Evolutionary conservation across 1,140 invertebrate species (phyloP).

Genomic region (Micrasema longulum): DNA sequence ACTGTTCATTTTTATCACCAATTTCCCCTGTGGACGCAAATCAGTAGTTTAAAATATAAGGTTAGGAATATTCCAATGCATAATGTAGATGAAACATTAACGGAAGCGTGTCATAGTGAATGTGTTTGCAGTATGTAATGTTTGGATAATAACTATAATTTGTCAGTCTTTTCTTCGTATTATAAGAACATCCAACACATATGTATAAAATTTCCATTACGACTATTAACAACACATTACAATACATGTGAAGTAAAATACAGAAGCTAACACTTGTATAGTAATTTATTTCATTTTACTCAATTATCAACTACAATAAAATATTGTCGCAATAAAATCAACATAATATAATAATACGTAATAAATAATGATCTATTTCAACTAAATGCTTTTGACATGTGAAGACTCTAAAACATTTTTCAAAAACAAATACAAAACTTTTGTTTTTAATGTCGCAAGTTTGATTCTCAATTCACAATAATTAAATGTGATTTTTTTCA

Average conservation of each 20-base stretch:
- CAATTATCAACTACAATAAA: slow-evolving; percentile 27
- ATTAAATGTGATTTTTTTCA: too few species aligned
- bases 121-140: not conserved
- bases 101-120: too few species aligned
- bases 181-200: slow-evolving; percentile 36
- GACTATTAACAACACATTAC: slow-evolving; percentile 35
- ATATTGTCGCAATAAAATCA: slow-evolving; percentile 32
- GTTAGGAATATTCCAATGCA: too few species aligned
- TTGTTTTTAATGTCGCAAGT: too few species aligned
- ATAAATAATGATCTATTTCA: slow-evolving; percentile 11
- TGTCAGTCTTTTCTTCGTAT: slow-evolving; percentile 37
- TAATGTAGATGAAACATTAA: too few species aligned
- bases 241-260: slow-evolving; percentile 17
- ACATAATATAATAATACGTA: slow-evolving; percentile 15
- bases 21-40: too few species aligned
- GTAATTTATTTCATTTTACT: too few species aligned
- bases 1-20: too few species aligned
- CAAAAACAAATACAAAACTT: too few species aligned
- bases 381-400: slow-evolving; percentile 11
- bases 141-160: slow-evolving; percentile 15
- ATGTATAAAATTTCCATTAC: slow-evolving; percentile 31
- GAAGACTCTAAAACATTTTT: too few species aligned
- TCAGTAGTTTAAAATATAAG: too few species aligned
- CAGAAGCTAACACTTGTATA: slow-evolving; percentile 18
- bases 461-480: too few species aligned